A percentile compares a stretch with the other conserved stretches of the same genome.
phyloP scores from a whole-genome alignment of 2,888 invertebrate genomes.

The Drosophila quinaria region DNA sequence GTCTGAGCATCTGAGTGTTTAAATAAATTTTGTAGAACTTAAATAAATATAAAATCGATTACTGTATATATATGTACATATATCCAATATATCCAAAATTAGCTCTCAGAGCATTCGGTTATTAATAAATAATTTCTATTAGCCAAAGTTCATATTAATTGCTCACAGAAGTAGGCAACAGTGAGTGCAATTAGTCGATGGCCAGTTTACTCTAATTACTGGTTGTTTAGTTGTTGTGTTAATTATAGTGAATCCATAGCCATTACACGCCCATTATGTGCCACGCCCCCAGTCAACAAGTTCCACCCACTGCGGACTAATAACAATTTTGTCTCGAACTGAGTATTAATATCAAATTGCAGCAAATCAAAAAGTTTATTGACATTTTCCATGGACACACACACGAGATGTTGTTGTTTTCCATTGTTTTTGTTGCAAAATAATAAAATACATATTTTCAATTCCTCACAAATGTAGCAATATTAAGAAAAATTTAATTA shows the following conservation, averaged over 20 bases:
- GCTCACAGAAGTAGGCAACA: slow-evolving; percentile 65
- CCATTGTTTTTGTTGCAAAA: neutral
- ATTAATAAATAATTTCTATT: slow-evolving; percentile 37
- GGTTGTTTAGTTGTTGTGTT: slow-evolving; percentile 43
- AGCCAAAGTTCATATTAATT: slow-evolving; percentile 8
- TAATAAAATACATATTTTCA: slow-evolving; percentile 2
- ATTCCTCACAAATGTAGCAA: slow-evolving; percentile 4
- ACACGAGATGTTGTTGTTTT: slow-evolving; percentile 9
- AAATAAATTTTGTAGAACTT: neutral
- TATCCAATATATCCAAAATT: neutral
- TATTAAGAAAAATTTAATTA: slow-evolving; percentile 26
- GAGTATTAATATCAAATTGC: slow-evolving; percentile 7
- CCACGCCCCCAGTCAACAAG: slow-evolving; percentile 45
- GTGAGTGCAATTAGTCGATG: slow-evolving; percentile 58
- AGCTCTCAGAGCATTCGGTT: neutral
- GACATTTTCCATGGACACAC: slow-evolving; percentile 18
- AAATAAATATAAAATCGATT: slow-evolving; percentile 11
- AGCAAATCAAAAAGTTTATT: slow-evolving; percentile 29
- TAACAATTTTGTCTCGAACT: slow-evolving; percentile 13
- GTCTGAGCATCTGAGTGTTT: slow-evolving; percentile 4
- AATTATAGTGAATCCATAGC: slow-evolving; percentile 64
- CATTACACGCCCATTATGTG: slow-evolving; percentile 57
- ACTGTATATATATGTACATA: too few relatives aligned
- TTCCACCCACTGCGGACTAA: slow-evolving; percentile 6
- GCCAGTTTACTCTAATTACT: slow-evolving; percentile 56